Conservation (phyloP, 2,113 vertebrate genomes). For the Numida meleagris region DNA sequence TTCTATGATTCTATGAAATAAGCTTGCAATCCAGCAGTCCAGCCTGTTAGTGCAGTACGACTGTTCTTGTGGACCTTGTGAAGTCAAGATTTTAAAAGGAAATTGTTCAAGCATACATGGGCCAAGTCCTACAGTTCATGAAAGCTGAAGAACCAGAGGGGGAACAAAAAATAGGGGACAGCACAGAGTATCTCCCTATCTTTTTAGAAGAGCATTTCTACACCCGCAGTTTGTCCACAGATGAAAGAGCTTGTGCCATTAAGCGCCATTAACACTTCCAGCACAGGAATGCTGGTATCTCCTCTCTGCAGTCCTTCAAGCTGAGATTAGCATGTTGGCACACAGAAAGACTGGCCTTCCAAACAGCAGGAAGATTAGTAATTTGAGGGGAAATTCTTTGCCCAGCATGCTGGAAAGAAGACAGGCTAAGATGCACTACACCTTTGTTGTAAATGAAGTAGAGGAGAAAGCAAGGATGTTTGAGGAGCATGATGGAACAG, state of each 20-base stretch:
- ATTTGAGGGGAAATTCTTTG: background rate
- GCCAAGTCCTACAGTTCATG: background rate
- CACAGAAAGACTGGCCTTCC: background rate
- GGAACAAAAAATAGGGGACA: background rate
- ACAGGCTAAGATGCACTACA: background rate
- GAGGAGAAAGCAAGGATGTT: background rate
- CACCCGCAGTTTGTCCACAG: conserved; percentile 27
- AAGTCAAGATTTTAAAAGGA: background rate
- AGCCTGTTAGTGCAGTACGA: background rate
- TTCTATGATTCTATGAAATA: no score
- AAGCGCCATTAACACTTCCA: background rate
- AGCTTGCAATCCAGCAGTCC: background rate
- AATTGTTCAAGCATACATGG: background rate
- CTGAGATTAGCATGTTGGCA: conserved; percentile 3
- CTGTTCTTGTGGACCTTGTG: background rate
- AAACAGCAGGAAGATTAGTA: background rate
- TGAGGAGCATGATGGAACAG: background rate
- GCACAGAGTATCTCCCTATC: background rate
- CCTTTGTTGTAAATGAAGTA: background rate
- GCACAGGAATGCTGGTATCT: background rate
- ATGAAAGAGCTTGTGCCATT: no score
- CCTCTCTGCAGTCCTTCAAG: background rate
- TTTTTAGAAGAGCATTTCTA: background rate
- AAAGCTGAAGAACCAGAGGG: background rate
- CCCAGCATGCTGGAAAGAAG: background rate